Evolutionary conservation across 1,140 invertebrate species (phyloP), one percentile per base, ranked within the genome.

Genomic region (Nasonia longicornis): DNA sequence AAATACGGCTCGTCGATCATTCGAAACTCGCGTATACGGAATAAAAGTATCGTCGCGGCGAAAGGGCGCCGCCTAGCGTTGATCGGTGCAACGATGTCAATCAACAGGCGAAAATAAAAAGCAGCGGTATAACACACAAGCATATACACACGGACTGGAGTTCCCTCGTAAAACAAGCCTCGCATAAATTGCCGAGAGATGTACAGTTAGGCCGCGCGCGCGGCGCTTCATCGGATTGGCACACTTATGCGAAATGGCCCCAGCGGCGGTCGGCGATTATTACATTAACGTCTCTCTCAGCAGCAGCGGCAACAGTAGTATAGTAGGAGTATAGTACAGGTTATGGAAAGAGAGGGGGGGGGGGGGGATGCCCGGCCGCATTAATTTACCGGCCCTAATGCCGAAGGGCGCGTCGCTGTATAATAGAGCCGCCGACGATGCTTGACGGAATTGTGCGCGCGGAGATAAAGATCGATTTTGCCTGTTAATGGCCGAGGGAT

Each of bases 211-310:
- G 71, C 71, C 71, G 29, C 7, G 71, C 26, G 26, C 26, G 26
- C 26, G 26, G 72, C 22, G 72, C 48, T 74, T 31, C 35, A 74
- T 74, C 72, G 72, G 45, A 74, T 74, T 72, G 71, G 71, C 71
- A 42, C 71, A 72, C 38, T 48, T 48, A 48, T 48, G 71, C 42
- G 71, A 72, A 48, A 72, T 45, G 8, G 20, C 38, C 38, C 38
- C 71, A 20, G 52, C 52, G 52, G 52, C 52, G 52, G 52, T 58
- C 10, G 26, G 31, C 31, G 74, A 76, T 76, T 42, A 66, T 76
- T 66, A 31, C 74, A 66, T 76, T 66, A 76, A 31, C 58, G 52
- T 66, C 74, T 52, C 71, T 71, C 69, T 31, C 35, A 35, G 31
- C 31, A 35, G 31, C 31, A 35, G 31, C 31, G 4, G 31, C 31